A percentile compares a stretch with the other conserved stretches of the same genome.
Conservation (phyloP, 2,797 vertebrate species). For the Oophaga sylvatica region DNA sequence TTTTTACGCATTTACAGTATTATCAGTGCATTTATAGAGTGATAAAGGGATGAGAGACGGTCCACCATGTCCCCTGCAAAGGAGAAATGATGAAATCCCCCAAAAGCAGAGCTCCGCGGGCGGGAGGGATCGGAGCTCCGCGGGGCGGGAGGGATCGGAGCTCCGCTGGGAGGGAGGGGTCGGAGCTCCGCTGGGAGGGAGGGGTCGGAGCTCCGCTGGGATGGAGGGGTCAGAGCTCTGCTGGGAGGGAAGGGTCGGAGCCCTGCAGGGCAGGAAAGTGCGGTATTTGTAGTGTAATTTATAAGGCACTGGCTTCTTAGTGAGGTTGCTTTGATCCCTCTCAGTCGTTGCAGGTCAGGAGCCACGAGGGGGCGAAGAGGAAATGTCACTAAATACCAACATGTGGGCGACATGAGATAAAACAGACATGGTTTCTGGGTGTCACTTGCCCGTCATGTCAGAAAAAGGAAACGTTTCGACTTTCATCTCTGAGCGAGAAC, state of each 20-base stretch:
- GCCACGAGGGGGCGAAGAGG: background rate
- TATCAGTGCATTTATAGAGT: too few species aligned
- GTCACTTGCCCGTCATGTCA: background rate
- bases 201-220: too few species aligned
- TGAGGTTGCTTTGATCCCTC: background rate
- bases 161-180: too few species aligned
- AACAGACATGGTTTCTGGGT: background rate
- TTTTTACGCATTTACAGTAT: too few species aligned
- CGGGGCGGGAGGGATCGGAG: too few species aligned
- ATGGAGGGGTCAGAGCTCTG: too few species aligned
- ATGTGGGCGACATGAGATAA: constrained; percentile 9
- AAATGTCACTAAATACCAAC: constrained; percentile 15
- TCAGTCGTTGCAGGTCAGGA: background rate
- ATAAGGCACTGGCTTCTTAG: background rate
- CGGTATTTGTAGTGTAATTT: background rate
- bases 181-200: too few species aligned
- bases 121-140: too few species aligned
- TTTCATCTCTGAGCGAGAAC: background rate
- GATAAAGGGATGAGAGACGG: background rate
- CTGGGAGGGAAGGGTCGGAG: too few species aligned
- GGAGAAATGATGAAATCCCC: background rate
- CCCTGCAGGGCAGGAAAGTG: too few species aligned
- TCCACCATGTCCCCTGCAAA: background rate
- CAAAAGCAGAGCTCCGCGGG: background rate
- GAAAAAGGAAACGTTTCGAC: background rate